These are phyloP conservation scores for Baryphthengus martii DNA, from an alignment of 2,113 vertebrate species.

Conservation along the genomic window DNA sequence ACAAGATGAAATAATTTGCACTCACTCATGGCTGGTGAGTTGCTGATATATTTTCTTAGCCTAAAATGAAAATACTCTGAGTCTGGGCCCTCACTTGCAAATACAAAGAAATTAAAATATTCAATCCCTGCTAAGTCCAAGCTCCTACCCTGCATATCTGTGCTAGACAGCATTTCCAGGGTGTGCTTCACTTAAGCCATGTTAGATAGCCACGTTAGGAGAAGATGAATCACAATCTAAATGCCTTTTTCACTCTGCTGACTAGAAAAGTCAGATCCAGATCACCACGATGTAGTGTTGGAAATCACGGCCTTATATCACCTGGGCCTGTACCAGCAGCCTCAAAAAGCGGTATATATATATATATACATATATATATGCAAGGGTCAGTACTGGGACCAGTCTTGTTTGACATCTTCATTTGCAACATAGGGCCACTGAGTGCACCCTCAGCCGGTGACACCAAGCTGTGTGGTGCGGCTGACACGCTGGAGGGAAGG, in stretches of 20 bases:
- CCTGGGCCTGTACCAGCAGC: background rate
- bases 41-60: background rate
- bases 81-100: background rate
- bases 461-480: too few relatives aligned
- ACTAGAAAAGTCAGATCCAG: background rate
- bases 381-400: too few relatives aligned
- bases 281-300: background rate
- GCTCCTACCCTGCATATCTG: background rate
- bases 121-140: background rate
- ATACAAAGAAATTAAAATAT: background rate
- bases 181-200: background rate
- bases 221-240: background rate
- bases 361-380: background rate
- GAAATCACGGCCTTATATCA: background rate
- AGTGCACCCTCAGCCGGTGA: too few relatives aligned
- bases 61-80: background rate
- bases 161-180: background rate
- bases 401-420: too few relatives aligned
- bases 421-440: too few relatives aligned
- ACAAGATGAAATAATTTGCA: background rate
- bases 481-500: too few relatives aligned
- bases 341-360: background rate
- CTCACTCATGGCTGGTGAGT: background rate
- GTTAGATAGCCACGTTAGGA: background rate
- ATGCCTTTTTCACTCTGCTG: background rate